Evolutionary conservation across 2,113 vertebrate species (phyloP), one percentile per base, ranked within the genome.

Genomic region (Perccottus glenii): DNA sequence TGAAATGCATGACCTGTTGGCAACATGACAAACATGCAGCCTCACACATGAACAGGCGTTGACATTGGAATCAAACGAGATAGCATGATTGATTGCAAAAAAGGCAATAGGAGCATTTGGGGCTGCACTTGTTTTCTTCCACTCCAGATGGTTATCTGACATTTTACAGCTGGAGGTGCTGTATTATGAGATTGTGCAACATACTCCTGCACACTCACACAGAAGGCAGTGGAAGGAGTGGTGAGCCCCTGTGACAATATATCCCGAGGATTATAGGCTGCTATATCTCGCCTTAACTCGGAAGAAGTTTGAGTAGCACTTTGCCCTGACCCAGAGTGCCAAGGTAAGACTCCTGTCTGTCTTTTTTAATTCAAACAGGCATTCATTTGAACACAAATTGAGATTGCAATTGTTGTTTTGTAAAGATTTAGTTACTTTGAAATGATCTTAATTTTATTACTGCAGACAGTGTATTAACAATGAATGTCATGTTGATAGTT

Each of bases 331-430:
- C 65, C 15, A 75, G 27, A 67, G 50, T 77, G 64, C 32, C 35
- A 11, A 82, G 89, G 89, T 90, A 87, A 85, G 87, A 50, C 40
- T 50, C 52, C 51, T 53, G 47, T 33, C 61, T 47, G 27, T 48
- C 43, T 63, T 75, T 62, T 48, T 11, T 51, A 60, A 38, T 14
- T 6, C 11, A 3, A 9, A 1, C 32, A 33, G 33, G 33, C 11
- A 0, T 2, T 4, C 1, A n/a, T 55, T 51, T 9, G 3, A 51
- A 19, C 5, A 11, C 12, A 35, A 53, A 3, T 53, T 27, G 19
- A 27, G 19, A 27, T 27, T 1, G 19, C 1, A 27, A 27, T 27
- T 40, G 5, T 40, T 40, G 8, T 40, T 40, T 40, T 40, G 38
- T 40, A 40, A 6, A 40, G 5, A 40, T 8, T 6, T 5, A 6